phyloP scores from a whole-genome alignment of 2,888 invertebrate genomes.

The Calliopum simillimum region DNA sequence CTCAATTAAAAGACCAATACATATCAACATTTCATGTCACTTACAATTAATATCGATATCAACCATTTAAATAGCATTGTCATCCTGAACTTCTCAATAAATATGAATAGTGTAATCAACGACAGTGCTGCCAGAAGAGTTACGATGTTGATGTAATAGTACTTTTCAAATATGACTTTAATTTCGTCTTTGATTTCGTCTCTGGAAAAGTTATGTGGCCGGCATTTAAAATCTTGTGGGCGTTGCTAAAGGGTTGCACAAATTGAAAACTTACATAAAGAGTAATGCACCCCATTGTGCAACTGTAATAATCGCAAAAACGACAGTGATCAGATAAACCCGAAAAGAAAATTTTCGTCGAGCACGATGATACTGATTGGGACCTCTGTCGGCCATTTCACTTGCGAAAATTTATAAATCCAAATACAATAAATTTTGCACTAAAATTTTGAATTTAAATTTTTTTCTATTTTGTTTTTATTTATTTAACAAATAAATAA shows the following conservation, averaged over 20 bases:
- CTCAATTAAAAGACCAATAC: not conserved
- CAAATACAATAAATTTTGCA: too few relatives aligned
- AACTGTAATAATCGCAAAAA: constrained; percentile 46
- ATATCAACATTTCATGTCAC: not conserved
- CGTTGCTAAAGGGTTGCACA: not conserved
- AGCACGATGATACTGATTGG: constrained; percentile 43
- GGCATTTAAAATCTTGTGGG: not conserved
- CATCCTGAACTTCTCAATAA: constrained; percentile 51
- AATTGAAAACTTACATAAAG: constrained; percentile 47
- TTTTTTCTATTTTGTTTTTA: too few relatives aligned
- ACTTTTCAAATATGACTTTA: not conserved
- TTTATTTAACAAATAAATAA: too few relatives aligned
- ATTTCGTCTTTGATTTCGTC: too few relatives aligned
- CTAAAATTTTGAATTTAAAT: too few relatives aligned
- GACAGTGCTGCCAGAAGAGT: constrained; percentile 48
- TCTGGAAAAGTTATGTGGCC: too few relatives aligned
- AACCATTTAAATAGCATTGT: constrained; percentile 49
- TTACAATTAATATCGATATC: constrained; percentile 25
- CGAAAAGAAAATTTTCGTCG: constrained; percentile 51
- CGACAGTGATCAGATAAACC: constrained; percentile 48
- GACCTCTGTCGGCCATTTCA: not conserved
- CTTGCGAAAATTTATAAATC: too few relatives aligned
- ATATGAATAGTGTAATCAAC: constrained; percentile 49
- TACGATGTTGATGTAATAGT: constrained; percentile 47
- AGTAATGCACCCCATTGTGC: constrained; percentile 49